Evolutionary conservation across 1,140 invertebrate species (phyloP).

Genomic region (Choristoneura fumiferana): DNA sequence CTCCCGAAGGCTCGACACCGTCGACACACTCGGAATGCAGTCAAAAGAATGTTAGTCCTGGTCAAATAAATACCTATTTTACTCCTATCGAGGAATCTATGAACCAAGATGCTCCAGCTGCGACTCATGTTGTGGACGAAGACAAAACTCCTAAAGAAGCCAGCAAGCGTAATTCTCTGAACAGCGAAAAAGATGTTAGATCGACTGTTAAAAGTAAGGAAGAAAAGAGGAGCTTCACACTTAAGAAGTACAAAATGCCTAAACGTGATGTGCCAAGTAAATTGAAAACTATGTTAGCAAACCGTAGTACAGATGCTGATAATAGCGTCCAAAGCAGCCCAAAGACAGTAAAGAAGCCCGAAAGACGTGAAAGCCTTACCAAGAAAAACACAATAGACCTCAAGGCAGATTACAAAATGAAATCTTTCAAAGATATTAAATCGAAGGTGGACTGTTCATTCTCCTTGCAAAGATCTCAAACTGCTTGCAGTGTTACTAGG

Average conservation of each 20-base stretch:
- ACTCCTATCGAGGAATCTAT: slow-evolving; percentile 47
- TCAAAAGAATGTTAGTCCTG: slow-evolving; percentile 55
- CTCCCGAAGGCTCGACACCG: slow-evolving; percentile 78
- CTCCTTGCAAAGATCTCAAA: slow-evolving; percentile 71
- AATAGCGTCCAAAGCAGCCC: slow-evolving; percentile 68
- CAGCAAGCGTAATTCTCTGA: slow-evolving; percentile 70
- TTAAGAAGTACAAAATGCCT: slow-evolving; percentile 88
- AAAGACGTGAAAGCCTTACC: slow-evolving; percentile 89
- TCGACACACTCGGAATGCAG: slow-evolving; percentile 75
- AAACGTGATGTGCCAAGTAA: slow-evolving; percentile 86
- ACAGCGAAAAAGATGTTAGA: slow-evolving; percentile 58
- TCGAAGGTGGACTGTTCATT: slow-evolving; percentile 83
- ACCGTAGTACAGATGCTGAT: slow-evolving; percentile 71
- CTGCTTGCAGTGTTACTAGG: slow-evolving; percentile 68
- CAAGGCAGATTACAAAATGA: slow-evolving; percentile 84
- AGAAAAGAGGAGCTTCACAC: slow-evolving; percentile 76
- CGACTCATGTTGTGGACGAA: slow-evolving; percentile 41
- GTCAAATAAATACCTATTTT: slow-evolving; percentile 51
- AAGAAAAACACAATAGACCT: slow-evolving; percentile 83
- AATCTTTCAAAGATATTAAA: slow-evolving; percentile 88
- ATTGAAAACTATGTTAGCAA: slow-evolving; percentile 84
- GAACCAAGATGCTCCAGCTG: slow-evolving; percentile 48
- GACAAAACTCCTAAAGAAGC: slow-evolving; percentile 61
- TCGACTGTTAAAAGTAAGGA: slow-evolving; percentile 72
- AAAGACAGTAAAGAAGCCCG: slow-evolving; percentile 69